Base-by-base conservation (phyloP, 2,888 invertebrate genomes). In the Boloria selene region DNA sequence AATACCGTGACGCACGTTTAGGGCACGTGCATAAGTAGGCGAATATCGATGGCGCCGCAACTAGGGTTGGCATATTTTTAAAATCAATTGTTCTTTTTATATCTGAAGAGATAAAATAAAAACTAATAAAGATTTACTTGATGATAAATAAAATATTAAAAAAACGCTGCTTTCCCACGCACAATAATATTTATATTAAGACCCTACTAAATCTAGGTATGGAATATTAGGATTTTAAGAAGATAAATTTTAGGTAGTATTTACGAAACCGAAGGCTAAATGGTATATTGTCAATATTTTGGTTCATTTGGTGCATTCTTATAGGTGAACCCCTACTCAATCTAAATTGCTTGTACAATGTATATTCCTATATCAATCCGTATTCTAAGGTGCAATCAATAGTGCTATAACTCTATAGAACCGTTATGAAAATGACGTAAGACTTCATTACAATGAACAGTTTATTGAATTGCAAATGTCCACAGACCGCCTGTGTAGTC, bases 1-100 rank as follows among this genome's bases (percentile, higher is more conserved):
- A 65, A 65, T 51, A 38, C 61, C 65, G 65, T 66, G 66, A 69
- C 66, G 69, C 69, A 68, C 55, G 56, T 31, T 44, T n/a, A 22
- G 47, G 66, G 61, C 69, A 66, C 64, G 66, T 64, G 64, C 56
- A 61, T 18, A 49, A 56, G 64, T 64, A 64, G 62, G 65, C 56
- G 69, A 52, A 54, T 55, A 53, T 56, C 53, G 60, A 42, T 58
- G 66, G 64, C 61, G 61, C 63, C 63, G 52, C 56, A 47, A 47
- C 44, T 64, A 66, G 63, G 52, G 69, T 66, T 63, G 38, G 64
- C 55, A 42, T 56, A 56, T 55, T 47, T 50, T 45, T 22, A 1
- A 22, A 22, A 22, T 3, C 3, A 2, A 22, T 22, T 22, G 22
- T 22, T 22, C 22, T n/a, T n/a, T n/a, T n/a, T 2, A 22, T 22